Evolutionary conservation across 2,113 vertebrate genomes (phyloP), one percentile per base, ranked within the genome.

Genomic region (Leucoraja erinaceus): DNA sequence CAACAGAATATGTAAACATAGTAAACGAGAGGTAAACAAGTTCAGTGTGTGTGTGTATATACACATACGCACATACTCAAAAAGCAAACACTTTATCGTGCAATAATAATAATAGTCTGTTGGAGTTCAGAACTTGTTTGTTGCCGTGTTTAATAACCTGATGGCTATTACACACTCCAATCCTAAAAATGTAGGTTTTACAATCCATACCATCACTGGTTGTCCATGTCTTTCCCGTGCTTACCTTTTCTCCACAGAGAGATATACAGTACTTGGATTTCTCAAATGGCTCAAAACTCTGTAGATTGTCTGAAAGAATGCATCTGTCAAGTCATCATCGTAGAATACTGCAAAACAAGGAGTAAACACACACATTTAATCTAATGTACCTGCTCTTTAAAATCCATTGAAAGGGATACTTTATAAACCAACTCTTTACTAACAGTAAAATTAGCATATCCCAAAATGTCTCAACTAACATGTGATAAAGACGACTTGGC

Each of bases 231-330:
- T 63, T 91, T 91, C 28, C 70, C 28, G 33, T 1, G 79, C 94
- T 95, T 77, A 98, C 98, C 98, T 96, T 95, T 97, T 99, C 94
- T 99, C 99, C 77, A 98, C 94, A 0, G 98, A 97, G 8, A 99
- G 94, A 93, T 97, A 97, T 94, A 97, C 54, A 0, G 95, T 96
- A 94, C 97, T 97, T 93, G 95, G 92, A 4, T 96, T 95, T 72
- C 90, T 94, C 70, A 99, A 95, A 93, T 94, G 96, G 94, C 94
- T 96, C 93, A 96, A 96, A 76, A 99, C 95, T 90, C 95, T 96
- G 75, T 95, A 96, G 1, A 99, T 94, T 0, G 96, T 98, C 94
- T 94, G 95, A 95, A 99, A 99, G 18, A 99, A 94, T 1, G 96
- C 98, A 3, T 98, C 97, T 0, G 98, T 99, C 70, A 99, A 95